phyloP scores from a whole-genome alignment of 2,113 vertebrate genomes.

The Misgurnus anguillicaudatus region DNA sequence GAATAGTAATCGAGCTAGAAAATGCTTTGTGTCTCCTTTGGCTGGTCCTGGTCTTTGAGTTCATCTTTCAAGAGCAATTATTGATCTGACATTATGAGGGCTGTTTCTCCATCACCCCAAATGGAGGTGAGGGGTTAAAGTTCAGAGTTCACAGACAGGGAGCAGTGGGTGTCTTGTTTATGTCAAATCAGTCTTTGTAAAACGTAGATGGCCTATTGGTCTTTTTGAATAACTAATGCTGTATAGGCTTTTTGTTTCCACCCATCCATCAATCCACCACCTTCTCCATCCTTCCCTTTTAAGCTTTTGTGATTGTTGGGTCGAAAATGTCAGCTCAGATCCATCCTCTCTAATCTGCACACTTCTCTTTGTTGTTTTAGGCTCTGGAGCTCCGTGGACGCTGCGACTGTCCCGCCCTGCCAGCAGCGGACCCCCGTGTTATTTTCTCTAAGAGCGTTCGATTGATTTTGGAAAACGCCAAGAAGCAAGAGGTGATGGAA shows the following conservation, averaged over 20 bases:
- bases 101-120: constrained; percentile 12
- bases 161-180: neutral
- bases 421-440: constrained; percentile 83
- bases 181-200: constrained; percentile 15
- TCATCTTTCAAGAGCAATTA: neutral
- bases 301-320: no score
- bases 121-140: constrained; percentile 17
- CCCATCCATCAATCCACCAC: neutral
- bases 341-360: neutral
- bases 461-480: constrained; percentile 71
- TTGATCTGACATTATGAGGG: constrained; percentile 2
- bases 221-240: neutral
- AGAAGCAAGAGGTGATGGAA: constrained; percentile 47
- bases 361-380: constrained; percentile 70
- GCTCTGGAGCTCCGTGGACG: constrained; percentile 86
- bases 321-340: constrained; percentile 1
- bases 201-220: neutral
- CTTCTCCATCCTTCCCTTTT: neutral
- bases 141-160: constrained; percentile 16
- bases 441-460: constrained; percentile 78
- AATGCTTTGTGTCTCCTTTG: neutral
- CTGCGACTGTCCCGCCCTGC: constrained; percentile 86
- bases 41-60: neutral
- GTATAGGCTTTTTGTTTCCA: neutral
- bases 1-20: constrained; percentile 19